These are phyloP conservation scores for Malachius bipustulatus DNA, from an alignment of 2,888 invertebrate species.

Conservation along the genomic window DNA sequence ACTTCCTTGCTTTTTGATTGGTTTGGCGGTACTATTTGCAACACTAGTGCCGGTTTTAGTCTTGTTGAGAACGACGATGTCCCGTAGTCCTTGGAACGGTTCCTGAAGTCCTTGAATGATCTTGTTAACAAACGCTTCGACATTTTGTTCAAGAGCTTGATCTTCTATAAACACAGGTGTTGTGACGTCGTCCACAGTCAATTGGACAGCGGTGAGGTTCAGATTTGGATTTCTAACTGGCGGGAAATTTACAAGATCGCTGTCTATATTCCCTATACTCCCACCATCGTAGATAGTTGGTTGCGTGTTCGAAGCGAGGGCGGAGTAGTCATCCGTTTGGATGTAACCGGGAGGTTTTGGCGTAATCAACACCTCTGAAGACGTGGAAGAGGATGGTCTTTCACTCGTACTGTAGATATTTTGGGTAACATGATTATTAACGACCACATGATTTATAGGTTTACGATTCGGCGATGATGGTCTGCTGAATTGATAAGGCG, in stretches of 20 bases:
- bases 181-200: slow-evolving; percentile 53
- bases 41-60: slow-evolving; percentile 22
- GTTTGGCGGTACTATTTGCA: slow-evolving; percentile 30
- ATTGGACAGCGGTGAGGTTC: slow-evolving; percentile 51
- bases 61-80: slow-evolving; percentile 53
- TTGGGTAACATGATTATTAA: slow-evolving; percentile 49
- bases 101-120: slow-evolving; percentile 73
- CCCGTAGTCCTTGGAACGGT: slow-evolving; percentile 69
- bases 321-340: too few species aligned
- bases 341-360: slow-evolving; percentile 55
- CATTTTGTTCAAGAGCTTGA: slow-evolving; percentile 62
- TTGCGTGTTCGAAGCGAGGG: slow-evolving; percentile 26
- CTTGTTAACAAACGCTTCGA: slow-evolving; percentile 71
- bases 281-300: slow-evolving; percentile 23
- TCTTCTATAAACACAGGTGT: slow-evolving; percentile 70
- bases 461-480: slow-evolving; percentile 25
- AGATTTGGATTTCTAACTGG: slow-evolving; percentile 75
- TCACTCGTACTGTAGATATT: slow-evolving; percentile 42
- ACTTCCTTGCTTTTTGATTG: slow-evolving; percentile 28
- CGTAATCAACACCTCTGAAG: slow-evolving; percentile 55
- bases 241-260: slow-evolving; percentile 69
- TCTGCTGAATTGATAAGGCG: slow-evolving; percentile 10
- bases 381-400: slow-evolving; percentile 47
- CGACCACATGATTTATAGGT: slow-evolving; percentile 43
- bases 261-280: slow-evolving; percentile 42